phyloP scores from a whole-genome alignment of 2,797 vertebrate species.

The Microctenopoma lineatum region DNA sequence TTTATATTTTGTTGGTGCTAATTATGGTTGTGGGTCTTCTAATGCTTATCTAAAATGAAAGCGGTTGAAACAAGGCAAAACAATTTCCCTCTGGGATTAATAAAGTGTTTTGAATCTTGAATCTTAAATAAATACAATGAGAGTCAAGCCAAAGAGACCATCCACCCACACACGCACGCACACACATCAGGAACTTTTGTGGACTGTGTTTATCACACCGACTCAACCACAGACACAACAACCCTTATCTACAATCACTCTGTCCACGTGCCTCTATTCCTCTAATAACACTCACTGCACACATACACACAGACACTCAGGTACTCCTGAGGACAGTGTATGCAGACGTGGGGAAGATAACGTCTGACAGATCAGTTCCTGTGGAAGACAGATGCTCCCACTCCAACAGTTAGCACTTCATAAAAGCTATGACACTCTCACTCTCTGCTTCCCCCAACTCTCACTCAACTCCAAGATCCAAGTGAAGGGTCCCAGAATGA shows the following conservation, averaged over 20 bases:
- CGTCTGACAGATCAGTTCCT: conserved; percentile 79
- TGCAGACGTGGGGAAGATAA: conserved; percentile 58
- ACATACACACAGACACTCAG: conserved; percentile 14
- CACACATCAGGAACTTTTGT: conserved; percentile 42
- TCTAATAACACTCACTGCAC: conserved; percentile 15
- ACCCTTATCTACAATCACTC: conserved; percentile 21
- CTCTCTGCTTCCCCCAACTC: conserved; percentile 27
- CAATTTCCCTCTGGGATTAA: no score
- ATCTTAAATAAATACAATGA: conserved; percentile 40
- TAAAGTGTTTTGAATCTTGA: no score
- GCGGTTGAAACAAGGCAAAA: no score
- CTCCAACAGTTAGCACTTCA: conserved; percentile 77
- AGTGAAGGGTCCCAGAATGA: conserved; percentile 11
- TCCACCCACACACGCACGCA: conserved; percentile 32
- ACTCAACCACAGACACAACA: conserved; percentile 39
- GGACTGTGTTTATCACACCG: conserved; percentile 46
- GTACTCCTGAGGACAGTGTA: conserved; percentile 49
- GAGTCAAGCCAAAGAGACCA: conserved; percentile 40
- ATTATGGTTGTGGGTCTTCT: no score
- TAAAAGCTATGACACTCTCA: conserved; percentile 63
- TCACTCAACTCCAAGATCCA: conserved; percentile 38
- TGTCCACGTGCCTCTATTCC: conserved; percentile 20
- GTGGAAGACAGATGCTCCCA: conserved; percentile 66
- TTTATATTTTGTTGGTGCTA: no score
- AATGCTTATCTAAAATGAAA: no score